Evolutionary conservation across 2,113 vertebrate genomes (phyloP).

Genomic region (Ptychochromis oligacanthus): DNA sequence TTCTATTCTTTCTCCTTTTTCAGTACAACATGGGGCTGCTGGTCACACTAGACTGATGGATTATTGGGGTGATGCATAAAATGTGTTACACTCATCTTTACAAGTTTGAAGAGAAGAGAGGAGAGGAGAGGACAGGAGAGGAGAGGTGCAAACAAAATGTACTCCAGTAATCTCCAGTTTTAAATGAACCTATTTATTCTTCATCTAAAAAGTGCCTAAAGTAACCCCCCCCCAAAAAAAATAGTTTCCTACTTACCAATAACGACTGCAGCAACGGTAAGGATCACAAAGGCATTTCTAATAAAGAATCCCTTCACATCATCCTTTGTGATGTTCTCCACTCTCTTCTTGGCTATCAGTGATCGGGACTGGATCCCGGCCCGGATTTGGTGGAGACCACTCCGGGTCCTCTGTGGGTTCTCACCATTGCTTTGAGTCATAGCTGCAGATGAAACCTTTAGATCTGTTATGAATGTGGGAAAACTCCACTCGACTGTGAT

Average conservation of each 20-base stretch:
- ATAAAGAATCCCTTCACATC: constrained; percentile 88
- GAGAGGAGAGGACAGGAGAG: background rate
- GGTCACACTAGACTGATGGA: constrained; percentile 14
- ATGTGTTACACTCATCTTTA: background rate
- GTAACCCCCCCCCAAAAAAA: background rate
- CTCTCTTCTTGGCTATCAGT: constrained; percentile 85
- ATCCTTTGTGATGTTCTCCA: constrained; percentile 87
- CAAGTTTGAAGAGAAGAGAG: background rate
- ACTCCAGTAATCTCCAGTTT: background rate
- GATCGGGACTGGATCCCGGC: constrained; percentile 87
- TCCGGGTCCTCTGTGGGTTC: constrained; percentile 77
- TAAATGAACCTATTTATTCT: background rate
- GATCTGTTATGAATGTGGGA: background rate
- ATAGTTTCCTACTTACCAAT: constrained; percentile 84
- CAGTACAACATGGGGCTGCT: background rate
- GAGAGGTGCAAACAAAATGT: background rate
- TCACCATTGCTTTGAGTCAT: constrained; percentile 92
- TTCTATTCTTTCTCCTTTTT: constrained; percentile 31
- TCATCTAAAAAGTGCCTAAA: background rate
- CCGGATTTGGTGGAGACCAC: constrained; percentile 86
- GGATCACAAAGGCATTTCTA: constrained; percentile 93
- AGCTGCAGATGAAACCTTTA: constrained; percentile 5
- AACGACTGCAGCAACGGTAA: constrained; percentile 92
- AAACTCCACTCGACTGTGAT: background rate
- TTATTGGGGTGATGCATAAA: background rate